Evolutionary conservation across 2,888 invertebrate species (phyloP).

Genomic region (Allygus modestus): DNA sequence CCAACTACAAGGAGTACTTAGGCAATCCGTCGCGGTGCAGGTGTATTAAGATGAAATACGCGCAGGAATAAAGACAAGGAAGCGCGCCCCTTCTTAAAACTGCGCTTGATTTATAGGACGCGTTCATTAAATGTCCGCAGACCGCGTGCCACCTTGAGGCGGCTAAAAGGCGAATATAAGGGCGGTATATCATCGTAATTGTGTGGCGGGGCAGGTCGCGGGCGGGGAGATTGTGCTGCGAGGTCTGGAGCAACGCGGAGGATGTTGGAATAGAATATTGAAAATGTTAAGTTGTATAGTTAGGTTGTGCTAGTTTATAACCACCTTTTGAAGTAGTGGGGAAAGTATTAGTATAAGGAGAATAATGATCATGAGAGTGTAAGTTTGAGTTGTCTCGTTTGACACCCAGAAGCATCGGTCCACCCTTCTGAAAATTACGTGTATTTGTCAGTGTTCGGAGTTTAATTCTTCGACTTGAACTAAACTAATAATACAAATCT

Average conservation of each 20-base stretch:
- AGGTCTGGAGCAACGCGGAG: neutral
- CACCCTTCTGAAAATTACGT: too few species aligned
- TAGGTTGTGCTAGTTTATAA: too few species aligned
- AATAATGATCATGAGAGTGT: too few species aligned
- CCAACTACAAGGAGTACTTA: conserved; percentile 39
- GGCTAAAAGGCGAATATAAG: conserved; percentile 41
- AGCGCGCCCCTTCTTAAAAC: conserved; percentile 51
- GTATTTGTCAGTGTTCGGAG: too few species aligned
- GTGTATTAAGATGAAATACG: conserved; percentile 64
- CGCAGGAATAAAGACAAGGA: conserved; percentile 53
- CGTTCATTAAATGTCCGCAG: conserved; percentile 58
- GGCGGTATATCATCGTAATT: conserved; percentile 56
- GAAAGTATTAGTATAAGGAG: too few species aligned
- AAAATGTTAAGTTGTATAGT: too few species aligned
- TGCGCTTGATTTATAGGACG: conserved; percentile 60
- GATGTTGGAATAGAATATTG: too few species aligned
- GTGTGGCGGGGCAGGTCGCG: neutral
- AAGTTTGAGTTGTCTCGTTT: too few species aligned
- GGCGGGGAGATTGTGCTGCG: neutral
- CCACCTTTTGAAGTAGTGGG: too few species aligned
- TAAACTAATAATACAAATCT: too few species aligned
- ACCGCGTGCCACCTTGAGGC: conserved; percentile 15
- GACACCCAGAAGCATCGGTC: too few species aligned
- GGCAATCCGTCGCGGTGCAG: conserved; percentile 48
- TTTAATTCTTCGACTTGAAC: too few species aligned